Conservation (phyloP, 1,140 invertebrate species). For the Trypoxylus dichotomus region DNA sequence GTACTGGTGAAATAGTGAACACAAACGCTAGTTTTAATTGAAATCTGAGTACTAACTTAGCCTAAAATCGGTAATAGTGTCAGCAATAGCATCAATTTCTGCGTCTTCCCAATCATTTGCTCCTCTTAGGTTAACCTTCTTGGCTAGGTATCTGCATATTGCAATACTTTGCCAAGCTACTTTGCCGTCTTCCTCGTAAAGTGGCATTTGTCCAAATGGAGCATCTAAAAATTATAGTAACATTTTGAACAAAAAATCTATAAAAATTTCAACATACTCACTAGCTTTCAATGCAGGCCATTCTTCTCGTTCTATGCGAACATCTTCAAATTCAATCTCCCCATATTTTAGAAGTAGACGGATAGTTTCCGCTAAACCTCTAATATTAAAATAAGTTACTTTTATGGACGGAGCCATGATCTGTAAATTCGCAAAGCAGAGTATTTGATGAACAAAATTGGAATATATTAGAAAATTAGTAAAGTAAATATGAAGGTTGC, state of each 20-base stretch:
- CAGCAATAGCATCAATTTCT: constrained; percentile 63
- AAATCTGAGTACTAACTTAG: constrained; percentile 21
- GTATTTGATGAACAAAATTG: neutral
- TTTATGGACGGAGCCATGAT: constrained; percentile 11
- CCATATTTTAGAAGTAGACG: constrained; percentile 30
- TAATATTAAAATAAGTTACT: constrained; percentile 19
- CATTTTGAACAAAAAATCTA: neutral
- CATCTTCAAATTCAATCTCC: constrained; percentile 30
- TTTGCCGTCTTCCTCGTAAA: constrained; percentile 70
- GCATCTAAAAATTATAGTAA: constrained; percentile 55
- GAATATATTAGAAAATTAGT: too few relatives aligned
- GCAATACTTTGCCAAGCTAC: constrained; percentile 66
- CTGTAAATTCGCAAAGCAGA: neutral
- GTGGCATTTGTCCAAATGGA: constrained; percentile 72
- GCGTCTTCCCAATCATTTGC: constrained; percentile 64
- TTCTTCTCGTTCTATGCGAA: constrained; percentile 18
- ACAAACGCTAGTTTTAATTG: neutral
- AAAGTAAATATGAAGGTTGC: too few relatives aligned
- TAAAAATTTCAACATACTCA: neutral
- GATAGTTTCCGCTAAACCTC: constrained; percentile 20
- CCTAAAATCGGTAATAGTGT: constrained; percentile 59
- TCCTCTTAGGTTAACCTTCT: constrained; percentile 63
- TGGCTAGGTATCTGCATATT: constrained; percentile 69
- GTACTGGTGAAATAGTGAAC: neutral
- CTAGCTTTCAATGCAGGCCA: constrained; percentile 51